A percentile compares a stretch with the other conserved stretches of the same genome.
Conservation (phyloP, 2,113 vertebrate species). For the Tylochromis polylepis region DNA sequence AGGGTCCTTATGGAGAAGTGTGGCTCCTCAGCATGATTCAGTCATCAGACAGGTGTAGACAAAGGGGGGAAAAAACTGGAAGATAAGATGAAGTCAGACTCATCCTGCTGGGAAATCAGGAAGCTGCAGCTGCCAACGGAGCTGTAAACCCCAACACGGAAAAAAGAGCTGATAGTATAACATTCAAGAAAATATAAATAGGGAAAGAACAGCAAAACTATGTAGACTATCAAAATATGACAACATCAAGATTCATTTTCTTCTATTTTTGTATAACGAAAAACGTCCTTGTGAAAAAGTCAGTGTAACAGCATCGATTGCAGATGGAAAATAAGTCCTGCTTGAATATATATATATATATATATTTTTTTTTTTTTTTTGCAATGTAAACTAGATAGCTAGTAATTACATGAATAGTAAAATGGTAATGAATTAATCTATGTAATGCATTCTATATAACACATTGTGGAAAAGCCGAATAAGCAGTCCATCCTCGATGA, state of each 20-base stretch:
- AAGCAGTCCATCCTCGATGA: neutral
- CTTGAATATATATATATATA: neutral
- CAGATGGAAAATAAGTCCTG: neutral
- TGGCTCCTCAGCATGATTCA: neutral
- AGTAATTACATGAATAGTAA: neutral
- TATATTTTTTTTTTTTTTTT: no score
- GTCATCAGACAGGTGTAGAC: neutral
- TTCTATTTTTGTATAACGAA: neutral
- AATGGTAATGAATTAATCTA: neutral
- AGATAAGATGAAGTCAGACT: neutral
- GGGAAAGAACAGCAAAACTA: neutral
- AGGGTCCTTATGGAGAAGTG: neutral
- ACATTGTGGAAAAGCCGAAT: neutral
- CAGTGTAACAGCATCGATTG: neutral
- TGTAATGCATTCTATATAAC: neutral
- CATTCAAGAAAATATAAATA: fast-evolving
- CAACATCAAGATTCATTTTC: neutral
- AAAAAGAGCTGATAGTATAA: neutral
- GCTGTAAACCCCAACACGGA: neutral
- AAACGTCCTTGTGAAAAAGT: neutral
- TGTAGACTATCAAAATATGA: neutral
- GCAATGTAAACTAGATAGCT: fast-evolving
- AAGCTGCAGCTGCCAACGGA: neutral
- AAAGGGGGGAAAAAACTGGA: neutral
- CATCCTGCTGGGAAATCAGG: neutral